Conservation (phyloP, 2,797 vertebrate species). For the Pangasius djambal region DNA sequence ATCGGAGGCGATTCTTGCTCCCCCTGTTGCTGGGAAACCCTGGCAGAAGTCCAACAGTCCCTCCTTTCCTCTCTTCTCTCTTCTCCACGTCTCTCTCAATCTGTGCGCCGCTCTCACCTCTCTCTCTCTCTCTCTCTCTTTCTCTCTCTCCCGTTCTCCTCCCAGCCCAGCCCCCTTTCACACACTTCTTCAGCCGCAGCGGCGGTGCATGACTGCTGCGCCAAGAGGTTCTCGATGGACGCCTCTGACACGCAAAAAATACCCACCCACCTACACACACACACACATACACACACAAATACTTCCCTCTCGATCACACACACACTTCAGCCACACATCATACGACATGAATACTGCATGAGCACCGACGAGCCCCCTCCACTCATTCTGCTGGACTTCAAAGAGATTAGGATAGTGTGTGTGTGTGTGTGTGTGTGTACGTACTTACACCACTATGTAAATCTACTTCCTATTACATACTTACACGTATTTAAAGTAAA, state of each 20-base stretch:
- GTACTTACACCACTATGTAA: constrained; percentile 11
- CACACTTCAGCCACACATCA: constrained; percentile 37
- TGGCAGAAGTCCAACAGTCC: constrained; percentile 66
- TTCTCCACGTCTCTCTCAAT: constrained; percentile 55
- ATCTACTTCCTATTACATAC: constrained; percentile 31
- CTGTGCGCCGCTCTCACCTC: constrained; percentile 55
- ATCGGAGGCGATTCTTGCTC: constrained; percentile 62
- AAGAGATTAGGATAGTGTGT: constrained; percentile 57
- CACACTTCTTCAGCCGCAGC: constrained; percentile 58
- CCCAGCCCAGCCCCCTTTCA: constrained; percentile 56
- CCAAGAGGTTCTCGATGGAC: constrained; percentile 60
- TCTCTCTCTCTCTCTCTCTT: constrained; percentile 39
- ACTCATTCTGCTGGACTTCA: constrained; percentile 68
- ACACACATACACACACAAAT: constrained; percentile 36
- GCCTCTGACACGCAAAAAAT: constrained; percentile 36
- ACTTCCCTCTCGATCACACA: constrained; percentile 43
- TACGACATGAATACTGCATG: constrained; percentile 73
- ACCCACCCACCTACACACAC: constrained; percentile 42
- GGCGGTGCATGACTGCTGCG: constrained; percentile 64
- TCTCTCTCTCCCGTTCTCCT: constrained; percentile 45
- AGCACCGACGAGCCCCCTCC: constrained; percentile 63
- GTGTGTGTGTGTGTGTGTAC: constrained; percentile 38
- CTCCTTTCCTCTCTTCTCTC: constrained; percentile 44
- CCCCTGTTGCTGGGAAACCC: constrained; percentile 74
- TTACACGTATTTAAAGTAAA: not conserved